Evolutionary conservation across 2,888 invertebrate genomes (phyloP).

Genomic region (Nemotelus pantherinus): DNA sequence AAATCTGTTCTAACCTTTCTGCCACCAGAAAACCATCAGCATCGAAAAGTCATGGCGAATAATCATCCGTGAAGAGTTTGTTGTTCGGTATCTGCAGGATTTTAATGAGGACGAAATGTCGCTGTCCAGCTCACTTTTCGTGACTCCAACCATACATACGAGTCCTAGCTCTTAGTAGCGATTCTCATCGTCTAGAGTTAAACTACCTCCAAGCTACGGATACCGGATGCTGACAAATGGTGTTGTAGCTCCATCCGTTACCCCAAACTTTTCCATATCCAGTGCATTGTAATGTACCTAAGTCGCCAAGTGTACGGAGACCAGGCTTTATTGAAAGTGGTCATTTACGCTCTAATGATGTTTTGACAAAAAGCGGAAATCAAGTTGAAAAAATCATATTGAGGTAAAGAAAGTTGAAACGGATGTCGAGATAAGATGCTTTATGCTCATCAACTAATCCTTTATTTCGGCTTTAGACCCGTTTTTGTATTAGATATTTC

Average conservation of each 20-base stretch:
- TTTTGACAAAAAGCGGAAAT: constrained; percentile 32
- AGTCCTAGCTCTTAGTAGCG: constrained; percentile 5
- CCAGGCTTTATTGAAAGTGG: constrained; percentile 24
- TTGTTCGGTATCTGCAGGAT: constrained; percentile 38
- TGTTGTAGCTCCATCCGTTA: constrained; percentile 52
- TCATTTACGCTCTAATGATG: constrained; percentile 43
- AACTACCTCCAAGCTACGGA: constrained; percentile 48
- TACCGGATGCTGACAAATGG: constrained; percentile 52
- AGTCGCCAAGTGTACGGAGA: background rate
- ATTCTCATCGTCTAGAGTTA: constrained; percentile 1
- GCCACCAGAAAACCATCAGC: background rate
- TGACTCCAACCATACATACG: background rate
- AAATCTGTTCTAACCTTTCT: constrained; percentile 37
- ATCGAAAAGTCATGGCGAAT: constrained; percentile 21
- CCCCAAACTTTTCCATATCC: constrained; percentile 46
- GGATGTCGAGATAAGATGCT: background rate
- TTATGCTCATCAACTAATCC: background rate
- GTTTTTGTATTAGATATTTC: background rate
- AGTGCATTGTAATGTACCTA: constrained; percentile 34
- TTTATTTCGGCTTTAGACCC: background rate
- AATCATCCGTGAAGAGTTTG: constrained; percentile 36
- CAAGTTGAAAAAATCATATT: no score
- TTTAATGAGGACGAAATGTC: constrained; percentile 43
- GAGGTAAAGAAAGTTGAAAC: background rate
- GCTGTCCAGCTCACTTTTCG: background rate